Evolutionary conservation across 2,888 invertebrate species (phyloP).

Genomic region (Adineta ricciae): DNA sequence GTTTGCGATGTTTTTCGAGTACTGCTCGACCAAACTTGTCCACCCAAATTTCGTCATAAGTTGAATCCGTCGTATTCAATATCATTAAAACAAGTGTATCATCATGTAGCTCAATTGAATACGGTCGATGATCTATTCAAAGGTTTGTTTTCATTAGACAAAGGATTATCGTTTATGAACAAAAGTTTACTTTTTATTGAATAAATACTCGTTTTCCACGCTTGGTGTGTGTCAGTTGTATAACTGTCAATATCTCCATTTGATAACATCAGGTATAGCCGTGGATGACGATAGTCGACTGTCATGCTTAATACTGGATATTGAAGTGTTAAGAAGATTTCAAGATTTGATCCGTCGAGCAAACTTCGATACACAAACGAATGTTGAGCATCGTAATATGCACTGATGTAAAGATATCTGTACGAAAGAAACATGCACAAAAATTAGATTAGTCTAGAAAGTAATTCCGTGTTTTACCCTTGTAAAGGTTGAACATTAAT

Average conservation of each 20-base stretch:
- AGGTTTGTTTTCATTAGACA: background rate
- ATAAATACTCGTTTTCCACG: background rate
- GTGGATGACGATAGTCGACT: background rate
- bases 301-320: background rate
- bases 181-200: background rate
- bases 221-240: background rate
- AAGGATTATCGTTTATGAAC: too few relatives aligned
- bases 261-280: background rate
- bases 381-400: background rate
- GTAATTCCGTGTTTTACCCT: background rate
- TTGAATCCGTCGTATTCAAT: background rate
- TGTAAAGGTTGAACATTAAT: conserved; percentile 1
- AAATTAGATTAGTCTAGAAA: background rate
- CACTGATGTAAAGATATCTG: background rate
- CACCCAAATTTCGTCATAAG: background rate
- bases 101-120: background rate
- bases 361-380: background rate
- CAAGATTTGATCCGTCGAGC: background rate
- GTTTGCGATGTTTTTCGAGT: background rate
- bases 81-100: background rate
- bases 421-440: background rate
- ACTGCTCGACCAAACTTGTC: background rate
- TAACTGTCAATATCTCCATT: conserved; percentile 7
- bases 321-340: background rate
- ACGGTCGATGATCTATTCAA: background rate